Percentiles rank a stretch among this genome's conserved stretches.
Conservation (phyloP, 92 coral and sea anemone genomes). For the Plumapathes pennacea region DNA sequence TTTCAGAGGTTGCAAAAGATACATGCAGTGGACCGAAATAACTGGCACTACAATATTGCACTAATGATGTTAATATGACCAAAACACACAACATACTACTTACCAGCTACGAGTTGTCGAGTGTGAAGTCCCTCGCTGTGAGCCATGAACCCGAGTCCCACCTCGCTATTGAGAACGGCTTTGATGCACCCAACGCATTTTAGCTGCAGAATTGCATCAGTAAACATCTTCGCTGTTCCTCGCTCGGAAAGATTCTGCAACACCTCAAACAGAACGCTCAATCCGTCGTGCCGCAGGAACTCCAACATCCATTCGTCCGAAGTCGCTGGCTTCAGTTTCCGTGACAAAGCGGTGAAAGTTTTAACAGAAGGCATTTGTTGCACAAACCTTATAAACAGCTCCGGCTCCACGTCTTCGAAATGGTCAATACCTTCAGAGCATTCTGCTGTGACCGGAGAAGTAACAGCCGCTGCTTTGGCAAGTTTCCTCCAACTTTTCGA, state of each 20-base stretch:
- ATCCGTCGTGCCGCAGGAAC: constrained; percentile 77
- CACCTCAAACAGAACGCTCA: constrained; percentile 75
- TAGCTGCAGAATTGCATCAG: constrained; percentile 77
- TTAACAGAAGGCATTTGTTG: constrained; percentile 76
- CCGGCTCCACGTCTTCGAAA: constrained; percentile 24
- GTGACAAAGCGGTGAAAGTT: constrained; percentile 59
- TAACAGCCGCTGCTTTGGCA: constrained; percentile 43
- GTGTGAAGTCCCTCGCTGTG: constrained; percentile 65
- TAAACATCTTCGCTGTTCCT: constrained; percentile 58
- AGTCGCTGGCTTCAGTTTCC: constrained; percentile 58
- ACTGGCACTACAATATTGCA: too few relatives aligned
- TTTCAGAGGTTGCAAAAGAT: too few relatives aligned
- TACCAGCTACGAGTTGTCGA: constrained; percentile 76
- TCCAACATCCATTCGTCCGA: constrained; percentile 80
- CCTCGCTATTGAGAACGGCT: constrained; percentile 80
- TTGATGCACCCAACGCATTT: constrained; percentile 92
- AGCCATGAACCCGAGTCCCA: constrained; percentile 76
- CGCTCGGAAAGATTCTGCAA: constrained; percentile 73
- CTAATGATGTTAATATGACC: too few relatives aligned
- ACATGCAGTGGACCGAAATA: too few relatives aligned
- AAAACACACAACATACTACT: too few relatives aligned
- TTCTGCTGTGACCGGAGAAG: too few relatives aligned
- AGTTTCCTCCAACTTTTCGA: constrained; percentile 45
- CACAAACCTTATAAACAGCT: constrained; percentile 46
- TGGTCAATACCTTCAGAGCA: too few relatives aligned